These are phyloP conservation scores for Schlechtendalia chinensis DNA, from an alignment of 1,140 invertebrate genomes.

Conservation along the genomic window DNA sequence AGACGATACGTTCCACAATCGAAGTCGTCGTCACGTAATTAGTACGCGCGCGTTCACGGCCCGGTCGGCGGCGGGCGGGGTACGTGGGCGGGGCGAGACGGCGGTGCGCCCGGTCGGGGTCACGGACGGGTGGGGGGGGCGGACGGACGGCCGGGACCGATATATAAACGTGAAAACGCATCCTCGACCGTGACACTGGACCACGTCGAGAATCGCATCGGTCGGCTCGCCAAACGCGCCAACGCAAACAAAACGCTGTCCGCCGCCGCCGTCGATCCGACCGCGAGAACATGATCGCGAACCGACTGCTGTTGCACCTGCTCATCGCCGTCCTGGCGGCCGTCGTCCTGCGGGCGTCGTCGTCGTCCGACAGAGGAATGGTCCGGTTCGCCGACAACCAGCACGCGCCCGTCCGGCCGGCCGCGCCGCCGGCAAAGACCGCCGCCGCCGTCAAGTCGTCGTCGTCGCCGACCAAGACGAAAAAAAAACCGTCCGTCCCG, in stretches of 20 bases:
- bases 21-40: constrained; percentile 25
- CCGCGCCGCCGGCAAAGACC: neutral
- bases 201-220: constrained; percentile 44
- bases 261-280: neutral
- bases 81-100: neutral
- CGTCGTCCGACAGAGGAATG: neutral
- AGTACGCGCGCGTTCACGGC: constrained; percentile 13
- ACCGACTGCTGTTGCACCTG: neutral
- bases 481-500: constrained; percentile 6
- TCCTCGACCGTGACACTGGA: constrained; percentile 49
- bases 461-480: neutral
- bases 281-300: too few relatives aligned
- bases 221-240: constrained; percentile 13
- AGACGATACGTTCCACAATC: too few relatives aligned
- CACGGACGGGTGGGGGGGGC: constrained; percentile 7
- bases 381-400: constrained; percentile 32
- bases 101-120: constrained; percentile 30
- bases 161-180: constrained; percentile 40
- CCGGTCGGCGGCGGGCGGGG: too few relatives aligned
- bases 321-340: neutral
- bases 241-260: neutral
- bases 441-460: neutral
- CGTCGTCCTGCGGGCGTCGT: neutral
- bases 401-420: neutral
- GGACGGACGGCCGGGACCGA: neutral